Evolutionary conservation across 2,797 vertebrate genomes (phyloP), one percentile per base, ranked within the genome.

Genomic region (Anguilla pacifica): DNA sequence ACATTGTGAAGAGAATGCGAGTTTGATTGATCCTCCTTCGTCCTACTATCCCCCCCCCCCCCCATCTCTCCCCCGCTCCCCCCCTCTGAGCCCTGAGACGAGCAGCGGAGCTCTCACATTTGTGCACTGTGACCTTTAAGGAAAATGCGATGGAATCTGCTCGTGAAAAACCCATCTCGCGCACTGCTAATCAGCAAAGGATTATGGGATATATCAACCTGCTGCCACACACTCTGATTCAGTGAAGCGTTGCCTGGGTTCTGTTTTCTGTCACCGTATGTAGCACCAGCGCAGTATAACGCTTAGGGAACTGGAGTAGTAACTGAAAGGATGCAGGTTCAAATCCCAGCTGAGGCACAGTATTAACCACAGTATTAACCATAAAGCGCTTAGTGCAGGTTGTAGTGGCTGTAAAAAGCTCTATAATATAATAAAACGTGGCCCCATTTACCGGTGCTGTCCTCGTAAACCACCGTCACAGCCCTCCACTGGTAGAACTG

Each of bases 401-500:
- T 35, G 35, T 35, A 35, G 35, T 35, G 35, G 35, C 35, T 35
- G 35, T 35, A 35, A 35, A 35, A 35, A 35, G 35, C 35, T 35
- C 35, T 35, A 35, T 35, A 35, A 35, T 35, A 35, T 1, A 35
- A 35, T 35, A 35, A 35, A 35, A 35, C 35, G 35, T 35, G 77
- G 28, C 43, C 51, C 83, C 9, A 90, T 91, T 86, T 92, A 93
- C 93, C 97, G 87, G 98, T 97, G 93, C 98, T 99, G 94, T 99
- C 98, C 94, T 99, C 98, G 5, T 99, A 99, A 2, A 99, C 97
- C 90, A 99, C 97, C 0, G 98, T 99, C 53, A 99, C 94, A 3
- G 96, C 96, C 88, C 96, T 98, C 98, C 98, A 99, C 91, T 97
- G 98, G 94, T 97, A 98, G 93, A 98, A 97, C 0, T 97, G 97